A percentile compares a stretch with the other conserved stretches of the same genome.
Evolutionary conservation across 1,140 invertebrate genomes (phyloP).

Genomic region (Procambarus virginalis): DNA sequence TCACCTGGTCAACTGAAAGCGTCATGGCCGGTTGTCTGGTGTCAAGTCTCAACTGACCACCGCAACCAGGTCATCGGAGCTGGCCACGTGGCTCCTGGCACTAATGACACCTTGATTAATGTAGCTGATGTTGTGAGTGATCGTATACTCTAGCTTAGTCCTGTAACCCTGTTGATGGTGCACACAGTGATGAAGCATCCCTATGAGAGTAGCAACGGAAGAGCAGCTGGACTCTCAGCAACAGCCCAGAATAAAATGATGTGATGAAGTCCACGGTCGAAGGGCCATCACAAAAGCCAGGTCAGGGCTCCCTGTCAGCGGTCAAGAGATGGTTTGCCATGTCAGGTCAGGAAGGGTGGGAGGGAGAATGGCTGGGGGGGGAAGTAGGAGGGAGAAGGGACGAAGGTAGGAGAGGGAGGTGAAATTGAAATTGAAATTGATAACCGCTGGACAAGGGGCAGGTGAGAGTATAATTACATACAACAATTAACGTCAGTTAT

Average conservation of each 20-base stretch:
- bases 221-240: neutral
- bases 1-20: slow-evolving; percentile 27
- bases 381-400: neutral
- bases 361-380: neutral
- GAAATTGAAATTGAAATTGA: neutral
- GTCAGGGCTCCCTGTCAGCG: slow-evolving; percentile 1
- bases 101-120: slow-evolving; percentile 14
- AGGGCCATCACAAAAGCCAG: neutral
- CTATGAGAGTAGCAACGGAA: neutral
- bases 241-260: neutral
- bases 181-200: neutral
- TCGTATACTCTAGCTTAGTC: neutral
- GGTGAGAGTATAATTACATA: neutral
- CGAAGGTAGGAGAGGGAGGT: neutral
- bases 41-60: neutral
- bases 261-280: neutral
- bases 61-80: neutral
- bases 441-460: neutral
- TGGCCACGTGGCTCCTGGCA: slow-evolving; percentile 35
- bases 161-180: neutral
- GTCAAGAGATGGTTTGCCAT: neutral
- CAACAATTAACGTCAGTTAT: neutral
- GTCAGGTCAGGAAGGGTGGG: no score
- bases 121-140: neutral
- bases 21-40: neutral